Evolutionary conservation across 2,113 vertebrate genomes (phyloP).

Genomic region (Neopipo cinnamomea): DNA sequence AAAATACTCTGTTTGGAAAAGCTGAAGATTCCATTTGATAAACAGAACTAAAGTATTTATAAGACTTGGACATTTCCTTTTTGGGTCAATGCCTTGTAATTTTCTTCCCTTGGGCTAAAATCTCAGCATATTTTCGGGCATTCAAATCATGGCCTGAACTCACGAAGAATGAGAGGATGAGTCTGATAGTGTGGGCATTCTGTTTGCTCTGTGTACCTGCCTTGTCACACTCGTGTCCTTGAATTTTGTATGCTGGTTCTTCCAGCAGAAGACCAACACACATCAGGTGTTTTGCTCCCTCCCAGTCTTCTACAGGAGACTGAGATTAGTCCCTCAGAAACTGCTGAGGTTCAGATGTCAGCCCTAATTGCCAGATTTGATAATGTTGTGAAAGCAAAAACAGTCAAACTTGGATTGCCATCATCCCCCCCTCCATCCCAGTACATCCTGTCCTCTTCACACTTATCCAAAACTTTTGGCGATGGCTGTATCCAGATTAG

Average conservation of each 20-base stretch:
- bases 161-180: background rate
- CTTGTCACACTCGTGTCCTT: background rate
- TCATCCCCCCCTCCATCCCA: background rate
- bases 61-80: conserved; percentile 49
- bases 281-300: background rate
- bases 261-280: background rate
- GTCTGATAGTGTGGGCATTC: background rate
- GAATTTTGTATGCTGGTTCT: background rate
- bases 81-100: conserved; percentile 42
- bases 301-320: background rate
- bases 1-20: conserved; percentile 45
- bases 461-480: background rate
- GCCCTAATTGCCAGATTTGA: background rate
- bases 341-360: background rate
- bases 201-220: background rate
- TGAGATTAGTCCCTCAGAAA: background rate
- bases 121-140: background rate
- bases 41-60: conserved; percentile 6
- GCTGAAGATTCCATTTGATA: conserved; percentile 37
- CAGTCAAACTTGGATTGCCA: fast-evolving
- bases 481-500: background rate
- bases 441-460: background rate
- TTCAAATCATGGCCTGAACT: background rate
- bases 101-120: conserved; percentile 6
- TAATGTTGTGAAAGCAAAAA: background rate